Percentiles rank a stretch among this genome's conserved stretches.
Evolutionary conservation across 2,797 vertebrate genomes (phyloP).

Genomic region (Crenichthys baileyi): DNA sequence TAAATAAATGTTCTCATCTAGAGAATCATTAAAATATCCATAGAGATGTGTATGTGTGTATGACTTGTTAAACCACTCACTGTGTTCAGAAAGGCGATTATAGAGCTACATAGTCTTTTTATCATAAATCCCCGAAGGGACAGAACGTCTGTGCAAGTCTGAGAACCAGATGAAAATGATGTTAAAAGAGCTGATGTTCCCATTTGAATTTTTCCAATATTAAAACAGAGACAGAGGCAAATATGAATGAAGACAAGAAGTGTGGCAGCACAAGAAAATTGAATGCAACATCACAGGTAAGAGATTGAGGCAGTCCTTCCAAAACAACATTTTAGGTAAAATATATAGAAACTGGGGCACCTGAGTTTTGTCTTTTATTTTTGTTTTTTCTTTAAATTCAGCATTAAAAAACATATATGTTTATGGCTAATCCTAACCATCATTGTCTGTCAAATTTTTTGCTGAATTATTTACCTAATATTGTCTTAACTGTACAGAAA

Average conservation of each 20-base stretch:
- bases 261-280: neutral
- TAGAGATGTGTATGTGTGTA: neutral
- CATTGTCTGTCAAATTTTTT: neutral
- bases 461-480: neutral
- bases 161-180: neutral
- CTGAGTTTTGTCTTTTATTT: neutral
- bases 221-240: neutral
- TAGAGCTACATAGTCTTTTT: neutral
- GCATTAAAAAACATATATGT: neutral
- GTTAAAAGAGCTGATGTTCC: neutral
- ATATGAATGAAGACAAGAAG: neutral
- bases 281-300: slow-evolving; percentile 3
- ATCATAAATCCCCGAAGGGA: neutral
- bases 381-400: neutral
- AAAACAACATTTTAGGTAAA: slow-evolving; percentile 5
- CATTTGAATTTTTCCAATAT: neutral
- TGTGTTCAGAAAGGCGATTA: too few species aligned
- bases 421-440: neutral
- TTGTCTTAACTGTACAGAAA: neutral
- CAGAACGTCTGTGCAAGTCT: neutral
- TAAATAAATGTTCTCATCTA: neutral
- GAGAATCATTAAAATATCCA: neutral
- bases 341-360: neutral
- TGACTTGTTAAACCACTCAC: neutral
- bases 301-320: neutral